Evolutionary conservation across 2,113 vertebrate genomes (phyloP), one percentile per base, ranked within the genome.

Genomic region (Clarias batrachus): DNA sequence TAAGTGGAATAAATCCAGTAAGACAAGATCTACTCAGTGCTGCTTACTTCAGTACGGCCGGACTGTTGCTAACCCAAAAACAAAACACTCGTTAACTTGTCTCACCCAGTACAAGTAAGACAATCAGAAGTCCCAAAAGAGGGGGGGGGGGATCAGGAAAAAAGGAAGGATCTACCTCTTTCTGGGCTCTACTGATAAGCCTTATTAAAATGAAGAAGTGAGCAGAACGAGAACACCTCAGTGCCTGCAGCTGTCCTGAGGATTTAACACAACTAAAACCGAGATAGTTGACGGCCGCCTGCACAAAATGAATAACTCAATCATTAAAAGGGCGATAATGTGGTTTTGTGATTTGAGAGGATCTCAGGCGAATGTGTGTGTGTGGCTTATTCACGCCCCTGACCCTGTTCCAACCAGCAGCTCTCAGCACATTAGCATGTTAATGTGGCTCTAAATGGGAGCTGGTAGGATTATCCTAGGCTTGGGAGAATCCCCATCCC

Each of bases 401-500:
- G 33, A 41, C 79, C 60, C 78, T 62, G 59, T 52, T 62, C 83
- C 82, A 85, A 30, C 79, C 65, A 77, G 77, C 84, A 88, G 73
- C 85, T 79, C 82, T 88, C 84, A 79, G 81, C 79, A 82, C 73
- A 83, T 83, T 76, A 78, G 80, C 79, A 87, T 89, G 85, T 87
- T 88, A 86, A 89, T 87, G 87, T 74, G 79, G 85, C 71, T 27
- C 62, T 77, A 83, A 86, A 87, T 78, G 84, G 79, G 56, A 82
- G 84, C 71, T 71, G 57, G 81, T 70, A 74, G 65, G 89, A 90
- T 91, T 91, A 88, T 90, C 84, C 76, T 88, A 74, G 86, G 89
- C 89, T 93, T 91, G 89, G 91, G 90, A 81, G 77, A 60, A 81
- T 73, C 85, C 90, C 88, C 91, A 90, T 91, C 90, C 91, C 91